phyloP scores from a whole-genome alignment of 2,888 invertebrate species.

The Ceraclea dissimilis region DNA sequence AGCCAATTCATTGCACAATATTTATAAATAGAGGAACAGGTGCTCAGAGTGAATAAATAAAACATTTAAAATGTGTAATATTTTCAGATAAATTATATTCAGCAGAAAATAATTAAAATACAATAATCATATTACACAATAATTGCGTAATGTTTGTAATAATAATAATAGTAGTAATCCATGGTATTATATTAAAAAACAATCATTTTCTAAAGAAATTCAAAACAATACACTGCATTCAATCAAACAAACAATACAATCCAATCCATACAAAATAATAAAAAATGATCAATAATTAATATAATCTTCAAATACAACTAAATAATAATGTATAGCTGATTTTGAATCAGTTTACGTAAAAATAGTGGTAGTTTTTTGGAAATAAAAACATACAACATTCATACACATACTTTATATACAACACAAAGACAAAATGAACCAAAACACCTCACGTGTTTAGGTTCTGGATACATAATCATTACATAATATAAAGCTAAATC shows the following conservation, averaged over 20 bases:
- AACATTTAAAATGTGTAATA: no score
- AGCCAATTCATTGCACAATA: no score
- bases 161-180: background rate
- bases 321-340: background rate
- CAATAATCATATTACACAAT: background rate
- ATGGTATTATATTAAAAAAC: background rate
- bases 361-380: background rate
- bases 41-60: no score
- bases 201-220: background rate
- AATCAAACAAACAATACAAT: background rate
- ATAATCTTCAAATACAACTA: background rate
- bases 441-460: no score
- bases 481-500: no score
- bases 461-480: no score
- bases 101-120: background rate
- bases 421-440: no score
- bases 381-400: background rate
- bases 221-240: background rate
- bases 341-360: conserved; percentile 1
- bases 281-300: background rate
- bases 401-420: no score
- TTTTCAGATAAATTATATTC: conserved; percentile 1
- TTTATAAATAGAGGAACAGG: no score
- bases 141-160: background rate
- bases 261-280: background rate